Conservation (phyloP, 2,797 vertebrate species). For the Syncerus caffer region DNA sequence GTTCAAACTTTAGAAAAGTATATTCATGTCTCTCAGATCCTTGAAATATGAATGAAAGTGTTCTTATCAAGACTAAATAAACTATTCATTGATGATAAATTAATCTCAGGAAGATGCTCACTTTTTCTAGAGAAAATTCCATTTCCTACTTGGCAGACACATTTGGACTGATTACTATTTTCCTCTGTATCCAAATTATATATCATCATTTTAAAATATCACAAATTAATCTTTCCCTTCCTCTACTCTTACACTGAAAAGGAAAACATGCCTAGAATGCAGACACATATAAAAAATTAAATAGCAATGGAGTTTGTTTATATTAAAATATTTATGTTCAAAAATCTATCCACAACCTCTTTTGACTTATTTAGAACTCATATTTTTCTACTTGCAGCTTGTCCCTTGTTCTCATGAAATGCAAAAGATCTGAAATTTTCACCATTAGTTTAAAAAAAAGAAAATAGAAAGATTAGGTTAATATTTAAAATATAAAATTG, state of each 20-base stretch:
- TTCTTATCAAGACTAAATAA: conserved; percentile 35
- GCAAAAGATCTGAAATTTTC: conserved; percentile 17
- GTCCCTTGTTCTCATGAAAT: not conserved
- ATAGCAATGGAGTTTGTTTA: not conserved
- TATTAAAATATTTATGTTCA: not conserved
- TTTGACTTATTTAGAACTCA: conserved; percentile 24
- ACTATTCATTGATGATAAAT: conserved; percentile 7
- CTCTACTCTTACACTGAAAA: not conserved
- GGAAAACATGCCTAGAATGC: not conserved
- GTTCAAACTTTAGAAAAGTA: conserved; percentile 39
- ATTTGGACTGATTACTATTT: not conserved
- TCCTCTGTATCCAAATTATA: not conserved
- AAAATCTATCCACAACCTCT: not conserved
- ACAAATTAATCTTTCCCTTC: conserved; percentile 33
- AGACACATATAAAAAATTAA: conserved; percentile 8
- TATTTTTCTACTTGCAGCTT: conserved; percentile 15
- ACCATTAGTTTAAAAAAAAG: not conserved
- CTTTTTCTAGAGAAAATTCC: conserved; percentile 45
- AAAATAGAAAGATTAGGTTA: not conserved
- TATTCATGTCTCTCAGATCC: not conserved
- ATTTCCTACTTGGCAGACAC: not conserved
- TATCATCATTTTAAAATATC: conserved; percentile 2
- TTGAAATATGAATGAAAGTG: conserved; percentile 36
- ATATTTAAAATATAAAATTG: not conserved
- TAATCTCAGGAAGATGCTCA: not conserved